These are phyloP conservation scores for Trypoxylon attenuatum DNA, from an alignment of 2,888 invertebrate genomes.

Conservation along the genomic window DNA sequence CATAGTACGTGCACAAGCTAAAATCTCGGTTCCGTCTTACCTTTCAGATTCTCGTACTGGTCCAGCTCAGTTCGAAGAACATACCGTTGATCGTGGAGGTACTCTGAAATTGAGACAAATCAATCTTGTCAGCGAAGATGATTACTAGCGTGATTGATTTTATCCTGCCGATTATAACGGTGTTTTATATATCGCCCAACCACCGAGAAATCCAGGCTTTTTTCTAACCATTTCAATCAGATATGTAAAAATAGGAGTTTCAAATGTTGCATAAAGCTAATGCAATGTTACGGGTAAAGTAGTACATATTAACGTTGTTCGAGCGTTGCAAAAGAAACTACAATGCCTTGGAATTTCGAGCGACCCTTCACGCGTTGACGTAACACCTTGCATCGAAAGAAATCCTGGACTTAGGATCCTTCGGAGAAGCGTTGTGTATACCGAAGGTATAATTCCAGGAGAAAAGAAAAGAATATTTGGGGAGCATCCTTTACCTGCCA, in stretches of 20 bases:
- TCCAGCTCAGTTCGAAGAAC: slow-evolving; percentile 63
- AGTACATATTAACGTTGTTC: too few species aligned
- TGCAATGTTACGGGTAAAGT: too few species aligned
- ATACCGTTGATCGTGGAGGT: slow-evolving; percentile 77
- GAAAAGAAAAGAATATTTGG: slow-evolving; percentile 3
- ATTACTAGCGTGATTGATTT: too few species aligned
- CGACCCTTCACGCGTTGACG: neutral
- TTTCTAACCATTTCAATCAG: too few species aligned
- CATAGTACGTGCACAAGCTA: too few species aligned
- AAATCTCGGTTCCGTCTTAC: slow-evolving; percentile 57
- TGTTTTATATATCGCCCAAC: too few species aligned
- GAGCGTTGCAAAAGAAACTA: too few species aligned
- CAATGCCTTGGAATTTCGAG: neutral
- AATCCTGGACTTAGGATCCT: neutral
- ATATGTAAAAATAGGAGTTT: too few species aligned
- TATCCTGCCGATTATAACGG: too few species aligned
- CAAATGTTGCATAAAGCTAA: too few species aligned
- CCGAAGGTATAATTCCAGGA: neutral
- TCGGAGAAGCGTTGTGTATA: neutral
- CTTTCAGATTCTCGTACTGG: slow-evolving; percentile 54
- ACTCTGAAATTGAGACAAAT: slow-evolving; percentile 72
- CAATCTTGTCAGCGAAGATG: neutral
- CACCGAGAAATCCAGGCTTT: too few species aligned
- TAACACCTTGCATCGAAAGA: neutral
- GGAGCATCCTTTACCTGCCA: slow-evolving; percentile 12